Conservation (phyloP, 2,797 vertebrate genomes). For the Aeoliscus strigatus region DNA sequence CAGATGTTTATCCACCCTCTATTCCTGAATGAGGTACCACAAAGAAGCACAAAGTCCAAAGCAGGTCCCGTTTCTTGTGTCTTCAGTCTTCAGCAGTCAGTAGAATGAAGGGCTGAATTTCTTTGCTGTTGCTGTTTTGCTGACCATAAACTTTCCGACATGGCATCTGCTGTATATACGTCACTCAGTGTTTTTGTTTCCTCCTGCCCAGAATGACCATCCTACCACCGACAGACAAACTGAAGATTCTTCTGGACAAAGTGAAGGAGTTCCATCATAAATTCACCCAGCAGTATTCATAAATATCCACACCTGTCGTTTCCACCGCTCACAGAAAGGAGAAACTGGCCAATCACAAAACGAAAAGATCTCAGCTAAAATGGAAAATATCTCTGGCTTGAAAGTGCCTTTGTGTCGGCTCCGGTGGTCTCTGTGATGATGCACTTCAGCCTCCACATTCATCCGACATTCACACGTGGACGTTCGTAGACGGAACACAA, state of each 20-base stretch:
- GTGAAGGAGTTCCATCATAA: slow-evolving; percentile 83
- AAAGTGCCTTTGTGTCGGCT: slow-evolving; percentile 61
- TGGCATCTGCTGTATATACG: not conserved
- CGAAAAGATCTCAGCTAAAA: slow-evolving; percentile 34
- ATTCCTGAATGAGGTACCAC: too few relatives aligned
- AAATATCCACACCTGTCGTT: slow-evolving; percentile 14
- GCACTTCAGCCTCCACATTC: slow-evolving; percentile 46
- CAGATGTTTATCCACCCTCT: too few relatives aligned
- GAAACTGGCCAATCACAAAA: slow-evolving; percentile 15
- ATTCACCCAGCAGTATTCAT: slow-evolving; percentile 82
- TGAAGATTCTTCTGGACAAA: slow-evolving; percentile 79
- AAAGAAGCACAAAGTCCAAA: too few relatives aligned
- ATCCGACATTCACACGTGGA: slow-evolving; percentile 24
- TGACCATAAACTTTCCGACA: not conserved
- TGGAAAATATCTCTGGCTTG: slow-evolving; percentile 33
- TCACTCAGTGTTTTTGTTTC: not conserved
- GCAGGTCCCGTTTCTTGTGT: too few relatives aligned
- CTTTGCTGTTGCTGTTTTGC: too few relatives aligned
- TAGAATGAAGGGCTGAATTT: too few relatives aligned
- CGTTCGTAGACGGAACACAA: slow-evolving; percentile 14
- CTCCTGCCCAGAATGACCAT: slow-evolving; percentile 84
- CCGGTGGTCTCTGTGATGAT: slow-evolving; percentile 50
- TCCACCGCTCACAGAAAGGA: slow-evolving; percentile 2
- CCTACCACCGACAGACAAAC: slow-evolving; percentile 81
- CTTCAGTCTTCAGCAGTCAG: not conserved